phyloP scores from a whole-genome alignment of 2,113 vertebrate genomes.

The Macquaria ambigua region DNA sequence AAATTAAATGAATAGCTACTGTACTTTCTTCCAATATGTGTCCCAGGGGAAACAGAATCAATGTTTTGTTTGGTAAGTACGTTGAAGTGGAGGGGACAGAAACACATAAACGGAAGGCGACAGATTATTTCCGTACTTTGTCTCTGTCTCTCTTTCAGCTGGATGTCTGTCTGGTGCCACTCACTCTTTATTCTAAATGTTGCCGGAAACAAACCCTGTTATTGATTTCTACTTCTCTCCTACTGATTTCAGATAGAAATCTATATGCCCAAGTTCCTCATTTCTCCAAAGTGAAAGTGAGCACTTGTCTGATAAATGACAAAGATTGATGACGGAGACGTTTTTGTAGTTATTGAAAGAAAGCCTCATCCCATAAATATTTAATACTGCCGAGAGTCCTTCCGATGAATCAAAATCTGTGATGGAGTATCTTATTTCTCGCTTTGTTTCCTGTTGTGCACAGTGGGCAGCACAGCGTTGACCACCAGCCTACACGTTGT shows the following conservation, averaged over 20 bases:
- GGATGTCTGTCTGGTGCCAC: slow-evolving; percentile 59
- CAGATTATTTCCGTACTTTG: slow-evolving; percentile 51
- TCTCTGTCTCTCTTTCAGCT: slow-evolving; percentile 49
- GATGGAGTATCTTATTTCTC: slow-evolving; percentile 62
- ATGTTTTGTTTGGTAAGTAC: slow-evolving; percentile 36
- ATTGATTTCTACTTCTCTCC: slow-evolving; percentile 77
- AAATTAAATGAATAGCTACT: slow-evolving; percentile 36
- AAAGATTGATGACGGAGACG: slow-evolving; percentile 73
- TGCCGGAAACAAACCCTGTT: slow-evolving; percentile 63
- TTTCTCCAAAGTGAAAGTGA: slow-evolving; percentile 70
- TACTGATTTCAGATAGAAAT: slow-evolving; percentile 80
- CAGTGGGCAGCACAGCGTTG: slow-evolving; percentile 31
- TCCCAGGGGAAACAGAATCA: slow-evolving; percentile 9
- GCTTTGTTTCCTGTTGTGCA: slow-evolving; percentile 53
- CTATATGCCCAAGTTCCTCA: slow-evolving; percentile 73
- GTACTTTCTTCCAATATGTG: neutral
- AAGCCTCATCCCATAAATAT: slow-evolving; percentile 76
- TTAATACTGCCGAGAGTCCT: slow-evolving; percentile 66
- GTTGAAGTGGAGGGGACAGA: slow-evolving; percentile 39
- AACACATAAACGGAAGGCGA: slow-evolving; percentile 48
- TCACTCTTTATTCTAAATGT: slow-evolving; percentile 61
- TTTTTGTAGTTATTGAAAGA: slow-evolving; percentile 75
- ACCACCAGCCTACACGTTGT: slow-evolving; percentile 9
- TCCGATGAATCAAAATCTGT: slow-evolving; percentile 71
- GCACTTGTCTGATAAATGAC: slow-evolving; percentile 69